Percentiles rank a stretch among this genome's conserved stretches.
Evolutionary conservation across 2,888 invertebrate species (phyloP).

Genomic region (Thera obeliscata): DNA sequence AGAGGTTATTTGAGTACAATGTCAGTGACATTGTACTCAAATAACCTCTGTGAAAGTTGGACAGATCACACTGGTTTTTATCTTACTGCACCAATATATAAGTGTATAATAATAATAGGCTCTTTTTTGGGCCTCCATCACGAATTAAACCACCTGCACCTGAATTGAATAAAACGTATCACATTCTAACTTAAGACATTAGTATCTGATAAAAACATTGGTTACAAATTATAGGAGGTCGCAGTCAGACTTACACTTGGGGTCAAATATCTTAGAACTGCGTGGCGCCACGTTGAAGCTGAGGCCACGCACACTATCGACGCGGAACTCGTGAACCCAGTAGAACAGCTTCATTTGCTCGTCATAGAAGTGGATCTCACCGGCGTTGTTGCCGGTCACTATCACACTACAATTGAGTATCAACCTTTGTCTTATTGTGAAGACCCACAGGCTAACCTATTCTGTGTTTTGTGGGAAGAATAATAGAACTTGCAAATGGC

Average conservation of each 20-base stretch:
- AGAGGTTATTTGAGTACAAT: no score
- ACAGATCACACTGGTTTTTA: no score
- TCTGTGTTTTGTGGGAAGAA: no score
- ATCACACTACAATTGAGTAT: conserved; percentile 65
- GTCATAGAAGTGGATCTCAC: conserved; percentile 86
- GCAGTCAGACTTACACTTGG: conserved; percentile 57
- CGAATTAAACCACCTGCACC: no score
- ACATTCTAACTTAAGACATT: neutral
- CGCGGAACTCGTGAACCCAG: conserved; percentile 79
- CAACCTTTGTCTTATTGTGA: neutral
- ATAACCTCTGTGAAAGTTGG: no score
- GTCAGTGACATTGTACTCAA: no score
- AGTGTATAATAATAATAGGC: no score
- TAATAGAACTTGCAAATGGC: no score
- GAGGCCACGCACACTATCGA: conserved; percentile 77
- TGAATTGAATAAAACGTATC: no score
- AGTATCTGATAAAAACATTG: neutral
- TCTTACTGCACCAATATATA: no score
- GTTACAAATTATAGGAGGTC: neutral
- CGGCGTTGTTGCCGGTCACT: conserved; percentile 81
- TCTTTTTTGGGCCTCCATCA: no score
- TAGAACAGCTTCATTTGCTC: conserved; percentile 82
- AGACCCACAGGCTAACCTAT: neutral
- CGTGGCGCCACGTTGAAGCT: conserved; percentile 78
- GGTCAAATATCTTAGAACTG: conserved; percentile 65